Evolutionary conservation across 2,797 vertebrate species (phyloP), one percentile per base, ranked within the genome.

Genomic region (Clamator glandarius): DNA sequence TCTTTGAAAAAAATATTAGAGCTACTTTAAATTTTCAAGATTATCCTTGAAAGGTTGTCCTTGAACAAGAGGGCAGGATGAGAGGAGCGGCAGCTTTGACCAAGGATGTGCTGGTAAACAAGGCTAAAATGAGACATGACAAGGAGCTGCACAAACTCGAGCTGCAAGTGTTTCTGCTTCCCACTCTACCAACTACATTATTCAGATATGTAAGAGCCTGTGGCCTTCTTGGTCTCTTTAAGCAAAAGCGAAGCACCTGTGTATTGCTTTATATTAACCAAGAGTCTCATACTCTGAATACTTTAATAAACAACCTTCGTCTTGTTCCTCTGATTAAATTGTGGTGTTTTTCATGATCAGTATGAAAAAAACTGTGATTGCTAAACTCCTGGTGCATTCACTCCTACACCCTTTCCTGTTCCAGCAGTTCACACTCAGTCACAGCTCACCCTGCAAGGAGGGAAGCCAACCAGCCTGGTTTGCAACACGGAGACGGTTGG

Each of bases 21-120:
- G 36, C 66, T 50, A 44, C 84, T 92, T 77, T 15, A 15, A 33
- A 66, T 86, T 85, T 72, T 78, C 76, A 78, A 92, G 68, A 73
- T 83, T 83, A 61, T 28, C 31, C 64, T 64, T 66, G 26, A 68
- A 77, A 81, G 6, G 46, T 48, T 48, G 21, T 48, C 46, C 46
- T 48, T 75, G 68, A 72, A 36, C 82, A 81, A 62, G 39, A 39
- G 68, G 61, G 64, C 61, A 89, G 57, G 51, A 29, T 26, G 29
- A 82, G 55, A 62, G 28, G 85, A 86, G 35, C 19, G 35, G 55
- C 41, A 85, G 72, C 31, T 85, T 80, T 79, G 61, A 84, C 52
- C 78, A 57, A 63, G 33, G 55, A 63, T 35, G 28, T 24, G 44
- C 68, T 76, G 29, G 35, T 78, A 82, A 76, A 58, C 28, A 51